Percentiles rank a stretch among this genome's conserved stretches.
These are phyloP conservation scores for Cosmia trapezina DNA, from an alignment of 2,888 invertebrate genomes.

Conservation along the genomic window DNA sequence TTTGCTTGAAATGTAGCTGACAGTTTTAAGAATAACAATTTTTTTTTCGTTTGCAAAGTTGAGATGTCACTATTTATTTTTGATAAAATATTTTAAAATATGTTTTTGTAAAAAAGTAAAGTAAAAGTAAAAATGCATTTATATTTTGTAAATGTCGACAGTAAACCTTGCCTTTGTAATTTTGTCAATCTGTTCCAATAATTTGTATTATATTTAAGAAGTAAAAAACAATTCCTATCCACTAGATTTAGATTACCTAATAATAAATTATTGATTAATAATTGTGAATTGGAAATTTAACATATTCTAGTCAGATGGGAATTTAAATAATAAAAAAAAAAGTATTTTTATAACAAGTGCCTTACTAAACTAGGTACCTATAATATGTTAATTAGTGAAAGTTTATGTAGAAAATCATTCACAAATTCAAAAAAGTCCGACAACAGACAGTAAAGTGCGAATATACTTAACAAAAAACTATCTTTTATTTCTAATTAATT, in stretches of 20 bases:
- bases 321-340: not conserved
- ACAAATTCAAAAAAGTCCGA: not conserved
- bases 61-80: not conserved
- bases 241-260: conserved; percentile 22
- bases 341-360: too few relatives aligned
- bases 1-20: conserved; percentile 13
- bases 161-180: not conserved
- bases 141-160: not conserved
- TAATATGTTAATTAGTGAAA: not conserved
- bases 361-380: not conserved
- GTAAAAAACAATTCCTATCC: conserved; percentile 11
- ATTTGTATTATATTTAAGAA: not conserved
- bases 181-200: not conserved
- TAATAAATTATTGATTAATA: conserved; percentile 28
- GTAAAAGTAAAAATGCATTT: too few relatives aligned
- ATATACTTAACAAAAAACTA: not conserved
- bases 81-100: not conserved
- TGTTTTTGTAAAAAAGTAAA: too few relatives aligned
- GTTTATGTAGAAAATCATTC: not conserved
- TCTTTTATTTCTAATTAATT: conserved; percentile 28
- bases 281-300: conserved; percentile 28
- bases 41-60: not conserved
- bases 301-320: conserved; percentile 38
- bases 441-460: conserved; percentile 15
- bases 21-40: not conserved